Evolutionary conservation across 1,140 invertebrate species (phyloP), one percentile per base, ranked within the genome.

Genomic region (Ruditapes philippinarum): DNA sequence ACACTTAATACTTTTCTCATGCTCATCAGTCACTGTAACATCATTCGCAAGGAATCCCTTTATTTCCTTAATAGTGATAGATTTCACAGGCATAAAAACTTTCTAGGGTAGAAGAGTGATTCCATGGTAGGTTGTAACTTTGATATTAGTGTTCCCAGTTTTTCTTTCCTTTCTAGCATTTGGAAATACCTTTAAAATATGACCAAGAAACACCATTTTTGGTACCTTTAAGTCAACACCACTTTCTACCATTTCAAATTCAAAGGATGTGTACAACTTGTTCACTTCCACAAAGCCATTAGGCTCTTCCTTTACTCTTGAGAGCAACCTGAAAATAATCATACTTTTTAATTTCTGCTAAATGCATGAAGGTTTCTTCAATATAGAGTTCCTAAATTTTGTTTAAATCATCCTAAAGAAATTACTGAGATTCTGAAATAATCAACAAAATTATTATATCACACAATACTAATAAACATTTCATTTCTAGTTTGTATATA

Each of bases 161-260:
- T 57, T 57, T 57, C 51, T 57, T n/a, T 57, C 51, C 22, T 57
- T 57, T 17, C 14, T n/a, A 22, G 51, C 51, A 57, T 57, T 22
- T 57, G 51, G 51, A 22, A 57, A 57, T 22, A n/a, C 51, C 22
- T 57, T 57, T n/a, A n/a, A 9, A 22, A 57, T 57, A 4, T 57
- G 14, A 22, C 22, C 51, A 57, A 17, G 22, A n/a, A 57, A 57
- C 22, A n/a, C 51, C 14, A 17, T 17, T 57, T 57, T 57, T 57
- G 51, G 14, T 57, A 22, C 14, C 22, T 19, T 11, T 62, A 19
- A 62, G 45, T 62, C 80, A 51, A 22, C 40, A 22, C 57, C 80
- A 65, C 40, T 62, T 68, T 83, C 80, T 31, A 60, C 36, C 54
- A 68, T 36, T 65, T 62, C 57, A 68, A 83, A 83, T 25, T 68